Conservation (phyloP, 30 jellyfish, hydroid and myxozoan genomes). For the Turritopsis rubra region DNA sequence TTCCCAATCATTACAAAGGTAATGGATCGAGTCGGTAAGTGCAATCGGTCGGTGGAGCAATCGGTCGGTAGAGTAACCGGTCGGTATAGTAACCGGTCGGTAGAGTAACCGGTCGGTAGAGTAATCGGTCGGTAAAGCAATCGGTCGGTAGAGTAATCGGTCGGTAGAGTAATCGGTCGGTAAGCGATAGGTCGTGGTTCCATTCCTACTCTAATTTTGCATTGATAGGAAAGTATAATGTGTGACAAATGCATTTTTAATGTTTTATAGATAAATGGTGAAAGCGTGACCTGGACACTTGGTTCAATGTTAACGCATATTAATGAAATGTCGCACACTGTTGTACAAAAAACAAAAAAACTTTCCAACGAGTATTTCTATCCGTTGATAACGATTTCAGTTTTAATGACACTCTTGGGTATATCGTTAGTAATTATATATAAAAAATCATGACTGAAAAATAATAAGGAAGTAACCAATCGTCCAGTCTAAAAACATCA, state of each 20-base stretch:
- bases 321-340: neutral
- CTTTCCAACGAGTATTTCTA: neutral
- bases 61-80: no score
- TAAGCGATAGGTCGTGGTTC: no score
- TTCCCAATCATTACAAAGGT: no score
- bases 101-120: no score
- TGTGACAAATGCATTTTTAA: neutral
- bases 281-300: neutral
- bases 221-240: no score
- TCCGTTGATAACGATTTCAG: neutral
- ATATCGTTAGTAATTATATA: neutral
- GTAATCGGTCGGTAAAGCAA: no score
- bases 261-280: conserved; percentile 6
- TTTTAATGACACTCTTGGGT: neutral
- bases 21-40: no score
- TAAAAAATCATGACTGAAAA: neutral
- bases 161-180: no score
- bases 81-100: no score
- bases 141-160: no score
- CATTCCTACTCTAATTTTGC: no score
- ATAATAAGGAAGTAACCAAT: neutral
- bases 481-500: neutral
- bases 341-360: neutral
- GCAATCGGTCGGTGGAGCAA: no score
- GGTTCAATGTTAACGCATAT: neutral